Evolutionary conservation across 2,888 invertebrate genomes (phyloP).

Genomic region (Helicoverpa assulta): DNA sequence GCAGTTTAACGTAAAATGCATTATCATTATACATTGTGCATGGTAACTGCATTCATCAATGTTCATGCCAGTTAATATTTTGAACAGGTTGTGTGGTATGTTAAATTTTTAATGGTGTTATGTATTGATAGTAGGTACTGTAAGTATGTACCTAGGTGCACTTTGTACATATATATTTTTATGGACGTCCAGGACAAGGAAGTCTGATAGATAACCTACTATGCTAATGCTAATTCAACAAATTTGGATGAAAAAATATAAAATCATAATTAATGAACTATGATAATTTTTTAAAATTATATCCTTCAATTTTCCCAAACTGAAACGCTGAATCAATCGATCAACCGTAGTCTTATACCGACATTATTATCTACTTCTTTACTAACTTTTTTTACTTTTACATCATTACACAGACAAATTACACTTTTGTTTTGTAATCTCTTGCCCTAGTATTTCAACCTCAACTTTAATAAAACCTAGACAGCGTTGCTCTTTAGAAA

Average conservation of each 20-base stretch:
- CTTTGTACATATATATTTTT: background rate
- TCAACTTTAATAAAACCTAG: slow-evolving; percentile 66
- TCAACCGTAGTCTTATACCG: too few species aligned
- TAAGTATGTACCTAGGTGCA: too few species aligned
- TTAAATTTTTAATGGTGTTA: background rate
- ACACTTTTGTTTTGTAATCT: slow-evolving; percentile 31
- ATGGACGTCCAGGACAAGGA: too few species aligned
- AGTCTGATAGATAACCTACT: too few species aligned
- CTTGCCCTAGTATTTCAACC: slow-evolving; percentile 39
- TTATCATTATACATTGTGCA: background rate
- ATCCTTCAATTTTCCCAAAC: background rate
- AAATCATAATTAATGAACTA: too few species aligned
- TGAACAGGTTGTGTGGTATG: background rate
- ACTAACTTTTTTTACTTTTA: slow-evolving; percentile 5
- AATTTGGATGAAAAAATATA: too few species aligned
- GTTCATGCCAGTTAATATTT: background rate
- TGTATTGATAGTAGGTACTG: background rate
- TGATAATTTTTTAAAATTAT: too few species aligned
- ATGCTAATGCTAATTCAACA: too few species aligned
- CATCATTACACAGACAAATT: slow-evolving; percentile 34
- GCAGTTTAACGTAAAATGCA: slow-evolving; percentile 1
- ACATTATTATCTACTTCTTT: background rate
- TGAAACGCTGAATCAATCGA: too few species aligned
- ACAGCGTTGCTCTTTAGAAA: slow-evolving; percentile 57
- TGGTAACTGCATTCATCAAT: background rate